Evolutionary conservation across 2,888 invertebrate genomes (phyloP), one percentile per base, ranked within the genome.

Genomic region (Neocrepidodera transversa): DNA sequence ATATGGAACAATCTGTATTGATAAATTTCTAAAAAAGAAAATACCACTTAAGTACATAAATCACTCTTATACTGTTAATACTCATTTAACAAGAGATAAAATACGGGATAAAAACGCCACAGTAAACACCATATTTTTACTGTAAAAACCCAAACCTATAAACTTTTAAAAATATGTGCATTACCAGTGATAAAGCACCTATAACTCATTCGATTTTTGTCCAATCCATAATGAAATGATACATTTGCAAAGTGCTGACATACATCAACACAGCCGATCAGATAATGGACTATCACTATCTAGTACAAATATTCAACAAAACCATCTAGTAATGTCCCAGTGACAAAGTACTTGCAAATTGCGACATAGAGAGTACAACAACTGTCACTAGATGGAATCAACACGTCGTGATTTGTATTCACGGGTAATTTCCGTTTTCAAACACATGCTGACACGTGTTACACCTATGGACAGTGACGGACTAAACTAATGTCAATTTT

Each of bases 391-490:
- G 54, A 16, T 58, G 50, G 51, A 64, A 61, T 58, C 62, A 64
- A 58, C 57, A 55, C 65, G 63, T 60, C 61, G 65, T 68, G 67
- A 68, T 71, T 69, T 68, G 71, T 71, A 68, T 69, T 68, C 68
- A 64, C 55, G 60, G 66, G 60, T 68, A 68, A 71, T 69, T 68
- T 71, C 68, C 71, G 67, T 60, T 68, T 62, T 58, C 60, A 61
- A 48, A 67, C 62, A 65, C 63, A 65, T 58, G 58, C 55, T 57
- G 62, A 62, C 68, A 67, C 64, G 68, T 68, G 65, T 65, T 64
- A 49, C 60, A 69, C 68, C 68, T 67, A 66, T 63, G 63, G n/a
- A 17, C 32, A 58, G 56, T 51, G 47, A 53, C 40, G 53, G 40
- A 51, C 30, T 51, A 8, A n/a, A 47, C 30, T 30, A 47, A 17